phyloP scores from a whole-genome alignment of 1,140 invertebrate species.

The Sipha flava region DNA sequence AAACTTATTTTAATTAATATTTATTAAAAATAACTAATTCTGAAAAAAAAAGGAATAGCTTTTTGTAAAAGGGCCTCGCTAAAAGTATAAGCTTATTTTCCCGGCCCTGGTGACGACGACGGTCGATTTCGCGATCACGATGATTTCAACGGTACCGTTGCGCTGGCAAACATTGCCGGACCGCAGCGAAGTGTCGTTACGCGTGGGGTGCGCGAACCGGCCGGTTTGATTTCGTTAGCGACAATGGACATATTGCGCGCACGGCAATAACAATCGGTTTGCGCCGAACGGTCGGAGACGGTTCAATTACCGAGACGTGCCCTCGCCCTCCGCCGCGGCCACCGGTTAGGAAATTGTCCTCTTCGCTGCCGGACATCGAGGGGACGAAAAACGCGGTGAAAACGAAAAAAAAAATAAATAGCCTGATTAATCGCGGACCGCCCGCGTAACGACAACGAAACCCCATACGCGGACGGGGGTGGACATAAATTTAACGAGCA shows the following conservation, averaged over 20 bases:
- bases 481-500: constrained; percentile 13
- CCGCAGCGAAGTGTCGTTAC: neutral
- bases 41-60: no score
- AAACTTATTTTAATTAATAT: no score
- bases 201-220: neutral
- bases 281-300: neutral
- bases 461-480: constrained; percentile 5
- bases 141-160: no score
- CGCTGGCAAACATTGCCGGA: no score
- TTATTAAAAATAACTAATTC: no score
- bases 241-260: neutral
- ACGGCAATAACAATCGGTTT: neutral
- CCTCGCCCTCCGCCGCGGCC: neutral
- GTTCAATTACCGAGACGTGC: constrained; percentile 11
- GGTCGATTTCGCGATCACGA: no score
- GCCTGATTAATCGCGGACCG: constrained; percentile 22
- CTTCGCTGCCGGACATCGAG: constrained; percentile 14
- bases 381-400: neutral
- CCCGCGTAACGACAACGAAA: constrained; percentile 8
- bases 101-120: no score
- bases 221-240: neutral
- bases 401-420: neutral
- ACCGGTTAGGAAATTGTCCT: constrained; percentile 8
- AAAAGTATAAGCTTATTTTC: no score
- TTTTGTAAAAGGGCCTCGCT: no score